These are phyloP conservation scores for Harpegnathos saltator DNA, from an alignment of 1,140 invertebrate genomes.

Conservation along the genomic window DNA sequence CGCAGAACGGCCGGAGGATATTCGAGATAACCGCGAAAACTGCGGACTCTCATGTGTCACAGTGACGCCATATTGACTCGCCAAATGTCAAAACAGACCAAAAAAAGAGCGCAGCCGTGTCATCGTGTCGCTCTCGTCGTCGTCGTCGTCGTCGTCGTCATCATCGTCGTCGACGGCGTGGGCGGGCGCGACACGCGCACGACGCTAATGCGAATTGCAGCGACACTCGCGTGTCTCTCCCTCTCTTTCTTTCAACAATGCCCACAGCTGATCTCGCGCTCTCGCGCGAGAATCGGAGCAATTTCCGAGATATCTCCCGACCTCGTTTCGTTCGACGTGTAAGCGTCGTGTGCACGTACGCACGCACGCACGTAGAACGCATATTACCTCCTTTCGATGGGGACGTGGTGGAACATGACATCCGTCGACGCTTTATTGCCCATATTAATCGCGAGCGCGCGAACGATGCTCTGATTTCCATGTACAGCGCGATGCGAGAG, in stretches of 20 bases:
- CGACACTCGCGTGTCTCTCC: not conserved
- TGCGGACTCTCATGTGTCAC: constrained; percentile 68
- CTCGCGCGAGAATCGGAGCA: not conserved
- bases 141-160: constrained; percentile 18
- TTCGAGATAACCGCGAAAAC: constrained; percentile 44
- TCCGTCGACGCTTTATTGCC: constrained; percentile 33
- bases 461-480: constrained; percentile 25
- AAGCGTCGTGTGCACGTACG: not conserved
- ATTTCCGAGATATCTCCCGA: not conserved
- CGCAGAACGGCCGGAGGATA: not conserved
- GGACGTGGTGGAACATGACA: not conserved
- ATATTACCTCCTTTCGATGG: not conserved
- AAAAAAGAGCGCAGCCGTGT: constrained; percentile 55
- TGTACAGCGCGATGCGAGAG: constrained; percentile 9
- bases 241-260: no score
- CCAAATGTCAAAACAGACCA: constrained; percentile 72
- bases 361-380: not conserved
- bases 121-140: not conserved
- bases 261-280: constrained; percentile 16
- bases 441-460: constrained; percentile 22
- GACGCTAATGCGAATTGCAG: not conserved
- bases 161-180: not conserved
- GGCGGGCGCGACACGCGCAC: no score
- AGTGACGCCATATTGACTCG: constrained; percentile 70
- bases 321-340: not conserved